Percentiles rank a stretch among this genome's conserved stretches.
Conservation (phyloP, 2,113 vertebrate genomes). For the Eulacestoma nigropectus region DNA sequence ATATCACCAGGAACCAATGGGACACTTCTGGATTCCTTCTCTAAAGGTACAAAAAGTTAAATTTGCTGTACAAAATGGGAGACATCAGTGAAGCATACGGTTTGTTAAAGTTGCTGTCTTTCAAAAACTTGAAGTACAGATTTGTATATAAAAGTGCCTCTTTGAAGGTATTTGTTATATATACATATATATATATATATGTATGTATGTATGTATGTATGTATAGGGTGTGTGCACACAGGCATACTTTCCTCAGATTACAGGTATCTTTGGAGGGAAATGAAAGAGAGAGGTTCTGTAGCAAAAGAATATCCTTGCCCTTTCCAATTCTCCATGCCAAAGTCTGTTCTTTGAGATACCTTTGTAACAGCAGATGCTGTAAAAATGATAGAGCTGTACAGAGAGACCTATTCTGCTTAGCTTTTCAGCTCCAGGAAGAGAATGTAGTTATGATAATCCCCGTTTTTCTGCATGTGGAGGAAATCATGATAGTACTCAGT, state of each 20-base stretch:
- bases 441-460: not conserved
- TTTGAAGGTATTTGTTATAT: not conserved
- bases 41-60: conserved; percentile 73
- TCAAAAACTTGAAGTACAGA: not conserved
- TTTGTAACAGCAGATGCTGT: not conserved
- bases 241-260: not conserved
- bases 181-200: accelerated
- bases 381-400: not conserved
- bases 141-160: not conserved
- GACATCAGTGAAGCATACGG: not conserved
- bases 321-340: not conserved
- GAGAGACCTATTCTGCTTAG: not conserved
- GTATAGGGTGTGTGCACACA: not conserved
- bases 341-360: not conserved
- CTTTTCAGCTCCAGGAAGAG: not conserved
- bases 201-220: accelerated
- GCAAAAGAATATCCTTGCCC: not conserved
- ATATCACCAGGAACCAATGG: conserved; percentile 71
- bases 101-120: not conserved
- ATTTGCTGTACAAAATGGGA: not conserved
- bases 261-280: not conserved
- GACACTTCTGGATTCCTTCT: conserved; percentile 74
- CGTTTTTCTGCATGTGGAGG: not conserved
- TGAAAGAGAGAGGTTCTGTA: not conserved
- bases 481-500: not conserved